Evolutionary conservation across 2,113 vertebrate genomes (phyloP).

Genomic region (Otus sunia): DNA sequence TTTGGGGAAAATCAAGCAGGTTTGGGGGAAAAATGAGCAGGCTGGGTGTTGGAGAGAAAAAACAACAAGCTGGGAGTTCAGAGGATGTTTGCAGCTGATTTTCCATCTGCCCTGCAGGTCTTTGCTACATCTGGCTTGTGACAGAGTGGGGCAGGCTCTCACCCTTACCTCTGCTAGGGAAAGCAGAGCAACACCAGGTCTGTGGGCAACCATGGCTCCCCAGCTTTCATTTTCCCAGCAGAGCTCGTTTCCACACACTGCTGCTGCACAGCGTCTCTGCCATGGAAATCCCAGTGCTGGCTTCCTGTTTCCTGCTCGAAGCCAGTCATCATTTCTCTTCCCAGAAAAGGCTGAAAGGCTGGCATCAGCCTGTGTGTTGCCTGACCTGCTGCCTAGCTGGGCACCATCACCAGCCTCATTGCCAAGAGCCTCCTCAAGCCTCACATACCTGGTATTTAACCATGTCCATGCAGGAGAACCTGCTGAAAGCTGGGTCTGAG

Average conservation of each 20-base stretch:
- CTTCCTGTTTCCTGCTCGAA: background rate
- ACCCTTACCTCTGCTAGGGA: background rate
- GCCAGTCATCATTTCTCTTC: background rate
- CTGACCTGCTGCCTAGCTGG: background rate
- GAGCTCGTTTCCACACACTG: background rate
- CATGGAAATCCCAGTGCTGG: background rate
- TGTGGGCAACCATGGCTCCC: accelerated
- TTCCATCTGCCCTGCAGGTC: background rate
- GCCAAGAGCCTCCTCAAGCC: background rate
- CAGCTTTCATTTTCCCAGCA: background rate
- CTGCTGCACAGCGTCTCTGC: background rate
- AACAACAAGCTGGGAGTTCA: background rate
- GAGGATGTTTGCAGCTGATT: background rate
- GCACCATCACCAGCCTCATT: accelerated
- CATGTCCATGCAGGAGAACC: background rate
- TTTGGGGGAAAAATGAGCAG: background rate
- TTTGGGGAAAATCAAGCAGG: background rate
- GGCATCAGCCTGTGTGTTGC: accelerated
- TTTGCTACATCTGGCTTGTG: background rate
- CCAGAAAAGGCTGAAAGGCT: background rate
- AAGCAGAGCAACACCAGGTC: accelerated
- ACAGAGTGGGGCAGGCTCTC: background rate
- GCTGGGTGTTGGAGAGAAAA: background rate
- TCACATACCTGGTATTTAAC: background rate
- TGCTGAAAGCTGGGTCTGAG: background rate